phyloP scores from a whole-genome alignment of 2,797 vertebrate species.

The Aplochiton taeniatus region DNA sequence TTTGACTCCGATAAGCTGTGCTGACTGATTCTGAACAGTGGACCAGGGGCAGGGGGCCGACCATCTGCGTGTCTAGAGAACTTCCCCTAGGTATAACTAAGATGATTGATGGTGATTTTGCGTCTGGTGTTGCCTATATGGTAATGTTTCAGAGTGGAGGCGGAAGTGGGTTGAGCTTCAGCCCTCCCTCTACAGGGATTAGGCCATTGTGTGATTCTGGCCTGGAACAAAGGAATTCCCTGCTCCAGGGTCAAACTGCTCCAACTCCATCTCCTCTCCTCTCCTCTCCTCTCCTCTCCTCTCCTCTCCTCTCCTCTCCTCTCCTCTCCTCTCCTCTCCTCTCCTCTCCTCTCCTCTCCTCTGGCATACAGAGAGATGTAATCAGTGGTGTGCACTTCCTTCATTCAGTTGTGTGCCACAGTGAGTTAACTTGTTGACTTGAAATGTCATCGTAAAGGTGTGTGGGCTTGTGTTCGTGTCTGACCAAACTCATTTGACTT shows the following conservation, averaged over 20 bases:
- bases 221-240: slow-evolving; percentile 57
- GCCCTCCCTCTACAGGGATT: slow-evolving; percentile 15
- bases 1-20: slow-evolving; percentile 45
- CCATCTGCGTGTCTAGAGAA: not conserved
- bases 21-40: slow-evolving; percentile 48
- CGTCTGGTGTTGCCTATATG: no score
- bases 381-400: not conserved
- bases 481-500: slow-evolving; percentile 64
- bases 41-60: not conserved
- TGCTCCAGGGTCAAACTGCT: slow-evolving; percentile 59
- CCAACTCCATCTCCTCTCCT: slow-evolving; percentile 7
- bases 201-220: slow-evolving; percentile 59
- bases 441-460: slow-evolving; percentile 37
- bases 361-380: not conserved
- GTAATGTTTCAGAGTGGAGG: not conserved
- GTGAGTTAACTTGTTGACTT: not conserved
- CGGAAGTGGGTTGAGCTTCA: not conserved
- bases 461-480: not conserved
- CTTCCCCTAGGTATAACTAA: not conserved
- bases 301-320: not conserved
- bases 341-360: not conserved
- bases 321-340: slow-evolving; percentile 10
- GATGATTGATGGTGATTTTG: no score
- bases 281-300: not conserved
- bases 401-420: not conserved